Base-by-base conservation (phyloP, 1,140 invertebrate genomes). In the Colletes latitarsis region DNA sequence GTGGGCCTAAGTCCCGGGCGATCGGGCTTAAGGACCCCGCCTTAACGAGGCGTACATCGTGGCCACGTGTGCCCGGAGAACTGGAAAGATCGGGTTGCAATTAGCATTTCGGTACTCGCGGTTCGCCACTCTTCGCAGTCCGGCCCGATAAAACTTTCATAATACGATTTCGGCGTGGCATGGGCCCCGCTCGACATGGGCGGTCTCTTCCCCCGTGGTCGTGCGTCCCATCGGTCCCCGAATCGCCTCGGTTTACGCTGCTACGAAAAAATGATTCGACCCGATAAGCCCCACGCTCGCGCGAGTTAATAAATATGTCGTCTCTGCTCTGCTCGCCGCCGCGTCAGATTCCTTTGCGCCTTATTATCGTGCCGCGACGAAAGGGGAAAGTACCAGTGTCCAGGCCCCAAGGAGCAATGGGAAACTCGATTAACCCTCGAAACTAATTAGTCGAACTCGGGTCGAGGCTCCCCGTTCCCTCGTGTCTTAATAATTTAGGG, bases 21-120 rank as follows among this genome's bases (percentile, higher is more conserved):
- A 58, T 52, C 73, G 49, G 30, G 66, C 57, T 85, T 68, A 75
- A 69, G 85, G 77, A 83, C 81, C 30, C 30, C 85, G 81, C 81
- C 84, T 86, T 86, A 86, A 86, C 84, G 85, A 83, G 79, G 66
- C 72, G 70, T 80, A 74, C 68, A 82, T 62, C 66, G 71, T 58
- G 46, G 71, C 62, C 68, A 60, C 81, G 66, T 79, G 75, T 63
- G 79, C 57, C 68, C 17, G 66, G 52, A 8, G 30, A 4, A 49
- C 67, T 85, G 70, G 81, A 75, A 58, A 67, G 58, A 81, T 75
- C 73, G 62, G 69, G 57, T 82, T 72, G 81, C 86, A 89, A 89
- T 89, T 89, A 89, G 86, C 80, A 82, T 66, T 87, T 86, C 68
- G 76, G 77, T 89, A 82, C 88, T 89, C 72, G 82, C 71, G 78